Evolutionary conservation across 2,113 vertebrate genomes (phyloP).

Genomic region (Puffinus mauretanicus): DNA sequence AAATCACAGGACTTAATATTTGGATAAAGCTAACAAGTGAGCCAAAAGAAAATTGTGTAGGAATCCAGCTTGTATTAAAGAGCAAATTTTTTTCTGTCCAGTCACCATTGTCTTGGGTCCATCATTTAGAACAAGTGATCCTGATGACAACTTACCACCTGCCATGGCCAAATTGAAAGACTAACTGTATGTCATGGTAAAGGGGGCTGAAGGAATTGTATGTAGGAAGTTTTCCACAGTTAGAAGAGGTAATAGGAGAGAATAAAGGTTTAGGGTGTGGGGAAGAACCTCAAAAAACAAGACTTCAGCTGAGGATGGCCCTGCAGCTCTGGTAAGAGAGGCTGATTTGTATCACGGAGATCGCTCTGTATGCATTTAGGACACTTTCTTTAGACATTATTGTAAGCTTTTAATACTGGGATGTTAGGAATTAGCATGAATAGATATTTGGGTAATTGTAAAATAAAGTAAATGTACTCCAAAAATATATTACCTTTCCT

Average conservation of each 20-base stretch:
- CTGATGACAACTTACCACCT: neutral
- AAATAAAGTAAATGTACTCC: neutral
- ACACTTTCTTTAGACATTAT: neutral
- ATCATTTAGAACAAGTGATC: fast-evolving
- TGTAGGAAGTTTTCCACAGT: neutral
- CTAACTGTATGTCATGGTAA: neutral
- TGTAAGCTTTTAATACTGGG: neutral
- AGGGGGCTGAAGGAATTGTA: neutral
- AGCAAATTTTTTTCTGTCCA: neutral
- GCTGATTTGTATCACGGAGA: neutral
- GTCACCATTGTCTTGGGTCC: too few species aligned
- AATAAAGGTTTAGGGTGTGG: neutral
- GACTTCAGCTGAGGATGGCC: neutral
- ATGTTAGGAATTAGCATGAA: neutral
- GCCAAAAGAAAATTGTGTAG: neutral
- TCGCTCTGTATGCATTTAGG: neutral
- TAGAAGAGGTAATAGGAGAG: neutral
- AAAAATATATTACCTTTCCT: neutral
- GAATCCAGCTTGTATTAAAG: neutral
- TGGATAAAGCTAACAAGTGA: neutral
- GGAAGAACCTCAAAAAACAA: neutral
- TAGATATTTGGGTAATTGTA: neutral
- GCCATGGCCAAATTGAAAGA: neutral
- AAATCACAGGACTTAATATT: neutral
- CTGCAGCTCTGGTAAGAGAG: neutral